Base-by-base conservation (phyloP, 2,797 vertebrate genomes). In the Lophotriccus pileatus region DNA sequence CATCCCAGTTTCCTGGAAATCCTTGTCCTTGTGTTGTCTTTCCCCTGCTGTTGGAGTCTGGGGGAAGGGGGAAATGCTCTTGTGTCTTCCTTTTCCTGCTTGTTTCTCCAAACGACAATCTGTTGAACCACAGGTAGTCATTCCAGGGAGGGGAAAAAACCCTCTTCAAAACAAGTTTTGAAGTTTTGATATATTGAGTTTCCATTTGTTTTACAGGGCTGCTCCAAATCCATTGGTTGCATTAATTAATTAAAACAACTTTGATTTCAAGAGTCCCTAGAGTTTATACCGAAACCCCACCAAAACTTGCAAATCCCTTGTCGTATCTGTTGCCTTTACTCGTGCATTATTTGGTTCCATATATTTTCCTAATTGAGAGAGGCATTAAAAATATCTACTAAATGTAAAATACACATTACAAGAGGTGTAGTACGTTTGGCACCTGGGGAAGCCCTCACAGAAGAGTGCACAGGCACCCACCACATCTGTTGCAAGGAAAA, bases 381-480 rank as follows among this genome's bases (percentile, higher is more conserved):
- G 10, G 24, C 20, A 37, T 34, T 30, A 50, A 84, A 89, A 84
- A 55, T 27, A 49, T 0, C 18, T 2, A 3, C 17, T 10, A 46
- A 87, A 75, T 9, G 25, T 9, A 5, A 76, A 82, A 55, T 34
- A 13, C 1, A 1, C 17, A 1, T 56, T 37, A 12, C 14, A 70
- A 32, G 49, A 41, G 25, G 23, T 4, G 8, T 20, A 62, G 22
- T 16, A 32, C 4, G 5, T 47, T 25, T 22, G n/a, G 8, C 44
- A 85, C 2, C 12, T 16, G 12, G 41, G 28, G 50, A 62, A 39
- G 5, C 15, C 23, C 32, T 70, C n/a, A 10, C 3, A 1, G 0
- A 7, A 39, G 20, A 24, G 10, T 7, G 4, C 12, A 6, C 7
- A 0, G 5, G 17, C 18, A 23, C 36, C 59, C 39, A 18, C 12